Evolutionary conservation across 2,797 vertebrate species (phyloP), one percentile per base, ranked within the genome.

Genomic region (Pantherophis vulpinus): DNA sequence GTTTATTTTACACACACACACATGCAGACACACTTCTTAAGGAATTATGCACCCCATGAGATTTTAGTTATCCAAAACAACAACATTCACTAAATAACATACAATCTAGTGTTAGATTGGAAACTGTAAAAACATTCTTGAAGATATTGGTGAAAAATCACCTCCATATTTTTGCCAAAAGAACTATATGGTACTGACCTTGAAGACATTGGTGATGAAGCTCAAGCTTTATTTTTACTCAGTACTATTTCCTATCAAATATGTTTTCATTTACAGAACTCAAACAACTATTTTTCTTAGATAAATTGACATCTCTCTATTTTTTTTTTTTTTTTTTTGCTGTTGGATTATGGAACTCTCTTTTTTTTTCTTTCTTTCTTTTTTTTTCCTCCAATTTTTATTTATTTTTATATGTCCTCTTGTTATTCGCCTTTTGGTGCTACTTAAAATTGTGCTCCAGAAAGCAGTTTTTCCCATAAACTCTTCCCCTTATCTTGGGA

Each of bases 31-130:
- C 37, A 37, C 51, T 91, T 96, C 87, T 92, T 47, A n/a, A 83
- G 59, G 87, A 90, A 95, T 74, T 94, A 89, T 94, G 91, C 51
- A 9, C 32, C 66, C 61, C 63, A 56, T 89, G 70, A 8, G 87
- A 55, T 79, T 70, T 70, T 32, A 60, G 59, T 90, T 60, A 93
- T 32, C 37, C 32, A 55, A 61, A 18, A 83, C 54, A 25, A 93
- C 14, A 89, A 54, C 32, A 60, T 87, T 90, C 25, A 90, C 55
- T 12, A 90, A 88, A 58, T 90, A 51, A 94, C 59, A 86, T 7
- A 12, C 42, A 20, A 1, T 37, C 96, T 93, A 89, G 6, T 92
- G 61, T 2, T 1, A 83, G 37, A 92, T 88, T 94, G 93, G 20
- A 83, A 83, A 42, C 37, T 23, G 18, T 32, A 83, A 47, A 42